Base-by-base conservation (phyloP, 2,888 invertebrate species). In the Ophion slaviceki region DNA sequence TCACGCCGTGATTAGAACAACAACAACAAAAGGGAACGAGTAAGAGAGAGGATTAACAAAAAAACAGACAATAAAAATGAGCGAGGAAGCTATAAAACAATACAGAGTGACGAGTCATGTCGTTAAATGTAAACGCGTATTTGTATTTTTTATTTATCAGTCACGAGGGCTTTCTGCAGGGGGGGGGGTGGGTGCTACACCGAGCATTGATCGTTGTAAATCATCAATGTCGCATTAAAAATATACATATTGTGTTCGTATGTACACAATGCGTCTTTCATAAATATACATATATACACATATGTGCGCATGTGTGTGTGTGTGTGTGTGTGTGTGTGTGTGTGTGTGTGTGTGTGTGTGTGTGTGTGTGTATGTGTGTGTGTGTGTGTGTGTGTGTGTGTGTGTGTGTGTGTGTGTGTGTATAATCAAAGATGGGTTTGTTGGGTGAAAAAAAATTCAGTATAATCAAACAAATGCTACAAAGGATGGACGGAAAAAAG, bases 401-500 rank as follows among this genome's bases (percentile, higher is more conserved):
- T 81, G 82, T 79, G 72, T 75, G 32, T 47, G 24, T 32, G 4
- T 32, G 4, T 32, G 17, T 40, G 17, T 66, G 3, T 45, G 45
- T 24, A 62, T 10, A 85, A 81, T 61, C 53, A 61, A 47, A 28
- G 28, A 28, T 68, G 47, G 64, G 28, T 20, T 61, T 53, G 53
- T 53, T 53, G 53, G 14, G 14, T 53, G 53, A 45, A 45, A 45
- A 17, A 62, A 20, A 20, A 74, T 82, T 76, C 64, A 87, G 17
- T 45, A 72, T 28, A 47, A 85, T 76, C 82, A 57, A 77, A 64
- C 74, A 57, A 85, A 74, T 78, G 80, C 59, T 62, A 64, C 72
- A 59, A 62, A 62, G 20, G 32, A 62, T 78, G 61, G 40, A 36
- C 32, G 32, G 61, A 47, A 61, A 32, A 32, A 4, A 11, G 45